These are phyloP conservation scores for Leptodactylus fallax DNA, from an alignment of 2,797 vertebrate genomes.

Conservation along the genomic window DNA sequence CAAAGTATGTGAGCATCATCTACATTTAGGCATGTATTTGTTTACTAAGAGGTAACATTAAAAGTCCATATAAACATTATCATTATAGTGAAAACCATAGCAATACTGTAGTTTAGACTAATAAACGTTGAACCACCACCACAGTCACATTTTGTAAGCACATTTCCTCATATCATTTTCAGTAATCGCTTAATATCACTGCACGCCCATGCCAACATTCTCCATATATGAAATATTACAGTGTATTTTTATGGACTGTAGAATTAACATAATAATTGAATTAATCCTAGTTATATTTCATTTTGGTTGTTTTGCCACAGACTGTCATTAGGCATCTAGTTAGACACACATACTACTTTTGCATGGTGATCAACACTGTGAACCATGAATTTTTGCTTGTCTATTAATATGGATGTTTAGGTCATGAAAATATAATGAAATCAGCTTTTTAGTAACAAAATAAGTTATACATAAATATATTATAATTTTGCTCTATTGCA, in stretches of 20 bases:
- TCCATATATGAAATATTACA: conserved; percentile 47
- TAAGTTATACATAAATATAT: neutral
- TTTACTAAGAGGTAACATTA: neutral
- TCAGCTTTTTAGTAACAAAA: neutral
- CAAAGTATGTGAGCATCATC: neutral
- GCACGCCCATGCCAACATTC: conserved; percentile 41
- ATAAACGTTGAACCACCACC: conserved; percentile 39
- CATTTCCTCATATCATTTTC: conserved; percentile 44
- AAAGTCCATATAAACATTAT: conserved; percentile 25
- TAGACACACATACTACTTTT: neutral
- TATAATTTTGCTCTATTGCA: neutral
- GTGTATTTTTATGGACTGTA: conserved; percentile 30
- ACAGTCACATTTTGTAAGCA: conserved; percentile 15
- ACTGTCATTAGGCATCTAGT: conserved; percentile 9
- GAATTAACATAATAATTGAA: conserved; percentile 28
- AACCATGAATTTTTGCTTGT: neutral
- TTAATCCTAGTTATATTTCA: conserved; percentile 23
- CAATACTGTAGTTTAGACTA: neutral
- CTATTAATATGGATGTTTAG: neutral
- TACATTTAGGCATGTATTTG: conserved; percentile 18
- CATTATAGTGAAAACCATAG: conserved; percentile 13
- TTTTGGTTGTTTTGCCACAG: neutral
- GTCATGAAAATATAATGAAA: neutral
- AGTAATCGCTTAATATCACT: conserved; percentile 32
- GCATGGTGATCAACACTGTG: neutral